These are phyloP conservation scores for Drosophila pseudotalamancana DNA, from an alignment of 2,888 invertebrate species.

Conservation along the genomic window DNA sequence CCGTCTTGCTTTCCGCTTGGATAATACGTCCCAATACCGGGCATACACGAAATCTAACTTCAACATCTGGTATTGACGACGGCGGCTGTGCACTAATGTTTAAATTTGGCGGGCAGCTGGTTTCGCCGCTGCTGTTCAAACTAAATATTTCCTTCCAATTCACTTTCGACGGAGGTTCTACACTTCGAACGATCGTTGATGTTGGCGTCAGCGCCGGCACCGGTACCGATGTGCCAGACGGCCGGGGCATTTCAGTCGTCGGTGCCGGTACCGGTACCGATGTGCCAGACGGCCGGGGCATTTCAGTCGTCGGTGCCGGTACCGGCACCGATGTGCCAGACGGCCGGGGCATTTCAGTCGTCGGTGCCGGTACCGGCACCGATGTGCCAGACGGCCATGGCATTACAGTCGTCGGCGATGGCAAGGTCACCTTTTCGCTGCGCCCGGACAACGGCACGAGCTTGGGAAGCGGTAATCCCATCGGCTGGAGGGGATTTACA, in stretches of 20 bases:
- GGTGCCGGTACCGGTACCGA: not conserved
- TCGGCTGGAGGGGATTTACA: not conserved
- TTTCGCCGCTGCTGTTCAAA: not conserved
- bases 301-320: not conserved
- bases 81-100: not conserved
- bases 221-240: not conserved
- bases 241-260: not conserved
- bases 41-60: constrained; percentile 48
- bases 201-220: not conserved
- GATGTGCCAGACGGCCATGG: not conserved
- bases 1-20: constrained; percentile 26
- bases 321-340: not conserved
- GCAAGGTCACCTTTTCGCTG: constrained; percentile 2
- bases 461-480: constrained; percentile 5
- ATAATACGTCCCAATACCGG: constrained; percentile 32
- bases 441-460: constrained; percentile 10
- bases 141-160: not conserved
- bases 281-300: too few species aligned
- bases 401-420: not conserved
- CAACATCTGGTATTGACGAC: constrained; percentile 29
- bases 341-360: not conserved
- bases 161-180: too few species aligned
- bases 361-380: not conserved
- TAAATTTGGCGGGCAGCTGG: not conserved
- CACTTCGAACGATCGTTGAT: too few species aligned